A percentile compares a stretch with the other conserved stretches of the same genome.
Evolutionary conservation across 2,888 invertebrate species (phyloP).

Genomic region (Adineta ricciae): DNA sequence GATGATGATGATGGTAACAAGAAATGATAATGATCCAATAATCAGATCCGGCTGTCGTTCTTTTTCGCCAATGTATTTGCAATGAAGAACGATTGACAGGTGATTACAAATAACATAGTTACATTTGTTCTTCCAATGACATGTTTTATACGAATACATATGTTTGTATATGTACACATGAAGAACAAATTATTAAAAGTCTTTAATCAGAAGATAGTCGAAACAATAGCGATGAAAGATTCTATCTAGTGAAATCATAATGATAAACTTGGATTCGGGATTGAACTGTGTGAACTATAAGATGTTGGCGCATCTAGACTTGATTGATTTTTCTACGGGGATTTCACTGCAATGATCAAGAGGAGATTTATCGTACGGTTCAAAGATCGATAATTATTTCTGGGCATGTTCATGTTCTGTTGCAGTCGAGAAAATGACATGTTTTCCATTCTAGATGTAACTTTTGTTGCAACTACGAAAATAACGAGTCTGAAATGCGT

Average conservation of each 20-base stretch:
- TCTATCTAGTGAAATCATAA: too few species aligned
- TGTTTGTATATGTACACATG: not conserved
- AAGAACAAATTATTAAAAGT: too few species aligned
- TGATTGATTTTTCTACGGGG: not conserved
- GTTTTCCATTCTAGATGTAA: not conserved
- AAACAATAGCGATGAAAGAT: too few species aligned
- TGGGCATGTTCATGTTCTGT: not conserved
- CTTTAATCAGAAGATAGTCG: too few species aligned
- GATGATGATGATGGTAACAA: not conserved
- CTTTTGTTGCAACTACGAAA: too few species aligned
- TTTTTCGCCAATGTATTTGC: not conserved
- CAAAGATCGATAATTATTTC: not conserved
- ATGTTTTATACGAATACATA: not conserved
- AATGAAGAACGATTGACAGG: constrained; percentile 4
- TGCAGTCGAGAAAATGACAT: not conserved
- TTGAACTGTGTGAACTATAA: not conserved
- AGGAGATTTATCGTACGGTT: not conserved
- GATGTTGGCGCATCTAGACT: not conserved
- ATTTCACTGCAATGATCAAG: not conserved
- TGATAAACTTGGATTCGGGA: not conserved
- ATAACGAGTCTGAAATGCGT: too few species aligned
- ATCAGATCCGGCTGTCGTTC: constrained; percentile 5
- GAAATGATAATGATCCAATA: constrained; percentile 5
- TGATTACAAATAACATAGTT: not conserved
- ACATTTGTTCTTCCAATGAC: not conserved